Conservation (phyloP, 2,888 invertebrate species). For the Gari tellinella region DNA sequence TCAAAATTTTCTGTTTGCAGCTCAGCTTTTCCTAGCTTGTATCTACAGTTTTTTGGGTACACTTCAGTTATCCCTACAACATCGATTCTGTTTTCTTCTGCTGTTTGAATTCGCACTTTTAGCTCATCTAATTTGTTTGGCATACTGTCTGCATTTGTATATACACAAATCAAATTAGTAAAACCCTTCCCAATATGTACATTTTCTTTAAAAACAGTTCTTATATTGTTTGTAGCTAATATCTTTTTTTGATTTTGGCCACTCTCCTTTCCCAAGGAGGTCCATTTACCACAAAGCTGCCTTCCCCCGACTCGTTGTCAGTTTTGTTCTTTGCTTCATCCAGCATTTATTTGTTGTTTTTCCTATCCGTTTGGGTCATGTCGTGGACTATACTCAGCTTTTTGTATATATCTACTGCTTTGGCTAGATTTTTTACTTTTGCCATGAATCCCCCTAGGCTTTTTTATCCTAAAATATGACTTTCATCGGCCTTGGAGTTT, state of each 20-base stretch:
- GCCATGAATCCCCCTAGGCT: neutral
- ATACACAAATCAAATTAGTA: too few species aligned
- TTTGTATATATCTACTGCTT: slow-evolving; percentile 3
- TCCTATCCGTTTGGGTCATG: neutral
- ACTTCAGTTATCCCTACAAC: too few species aligned
- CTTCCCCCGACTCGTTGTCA: neutral
- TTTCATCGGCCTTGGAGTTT: neutral
- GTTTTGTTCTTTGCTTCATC: slow-evolving; percentile 3
- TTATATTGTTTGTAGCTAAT: too few species aligned
- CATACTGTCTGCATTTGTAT: too few species aligned
- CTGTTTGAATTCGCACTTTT: too few species aligned
- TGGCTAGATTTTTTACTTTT: neutral
- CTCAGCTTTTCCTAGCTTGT: too few species aligned
- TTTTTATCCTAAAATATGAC: slow-evolving; percentile 1
- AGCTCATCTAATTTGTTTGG: too few species aligned
- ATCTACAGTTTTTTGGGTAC: too few species aligned
- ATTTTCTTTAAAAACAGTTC: neutral
- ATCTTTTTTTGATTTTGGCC: neutral
- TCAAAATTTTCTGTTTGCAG: too few species aligned
- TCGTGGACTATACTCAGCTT: slow-evolving; percentile 6
- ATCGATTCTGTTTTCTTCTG: too few species aligned
- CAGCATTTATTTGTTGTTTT: neutral
- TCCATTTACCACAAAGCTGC: neutral
- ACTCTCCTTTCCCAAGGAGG: slow-evolving; percentile 4
- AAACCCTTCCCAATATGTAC: too few species aligned